Evolutionary conservation across 2,113 vertebrate genomes (phyloP).

Genomic region (Myocastor coypus): DNA sequence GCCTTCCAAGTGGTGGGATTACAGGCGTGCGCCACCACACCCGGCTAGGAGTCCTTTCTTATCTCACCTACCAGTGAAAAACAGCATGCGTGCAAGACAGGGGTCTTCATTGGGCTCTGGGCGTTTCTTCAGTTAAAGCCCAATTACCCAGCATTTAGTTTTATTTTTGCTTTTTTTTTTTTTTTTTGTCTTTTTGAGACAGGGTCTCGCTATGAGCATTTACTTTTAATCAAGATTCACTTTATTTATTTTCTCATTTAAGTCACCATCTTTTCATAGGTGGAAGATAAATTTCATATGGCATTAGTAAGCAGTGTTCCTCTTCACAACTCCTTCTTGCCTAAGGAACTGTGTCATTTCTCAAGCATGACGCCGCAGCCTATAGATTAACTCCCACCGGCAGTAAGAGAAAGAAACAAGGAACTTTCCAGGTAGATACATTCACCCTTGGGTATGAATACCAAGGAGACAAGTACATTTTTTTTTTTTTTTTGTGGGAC

Average conservation of each 20-base stretch:
- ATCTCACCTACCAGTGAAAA: background rate
- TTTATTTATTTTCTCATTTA: conserved; percentile 58
- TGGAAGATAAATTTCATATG: conserved; percentile 49
- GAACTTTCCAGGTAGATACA: background rate
- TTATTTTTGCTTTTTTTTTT: too few relatives aligned
- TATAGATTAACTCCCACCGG: conserved; percentile 18
- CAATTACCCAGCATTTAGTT: conserved; percentile 62
- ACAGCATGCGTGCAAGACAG: fast-evolving
- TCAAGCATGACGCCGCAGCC: background rate
- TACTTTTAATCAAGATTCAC: conserved; percentile 54
- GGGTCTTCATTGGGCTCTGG: background rate
- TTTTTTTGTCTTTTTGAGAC: too few relatives aligned
- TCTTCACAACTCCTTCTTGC: background rate
- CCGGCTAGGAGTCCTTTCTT: background rate
- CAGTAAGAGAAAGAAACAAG: background rate
- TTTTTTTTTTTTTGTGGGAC: too few relatives aligned
- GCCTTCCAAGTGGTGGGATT: too few relatives aligned
- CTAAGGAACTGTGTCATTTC: conserved; percentile 42
- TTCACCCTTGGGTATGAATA: background rate
- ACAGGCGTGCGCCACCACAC: too few relatives aligned
- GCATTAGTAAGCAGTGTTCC: conserved; percentile 55
- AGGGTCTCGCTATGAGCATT: too few relatives aligned
- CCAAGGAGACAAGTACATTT: background rate
- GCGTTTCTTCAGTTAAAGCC: conserved; percentile 38
- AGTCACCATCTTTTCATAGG: conserved; percentile 51